phyloP scores from a whole-genome alignment of 1,140 invertebrate genomes.

The Leptinotarsa texana region DNA sequence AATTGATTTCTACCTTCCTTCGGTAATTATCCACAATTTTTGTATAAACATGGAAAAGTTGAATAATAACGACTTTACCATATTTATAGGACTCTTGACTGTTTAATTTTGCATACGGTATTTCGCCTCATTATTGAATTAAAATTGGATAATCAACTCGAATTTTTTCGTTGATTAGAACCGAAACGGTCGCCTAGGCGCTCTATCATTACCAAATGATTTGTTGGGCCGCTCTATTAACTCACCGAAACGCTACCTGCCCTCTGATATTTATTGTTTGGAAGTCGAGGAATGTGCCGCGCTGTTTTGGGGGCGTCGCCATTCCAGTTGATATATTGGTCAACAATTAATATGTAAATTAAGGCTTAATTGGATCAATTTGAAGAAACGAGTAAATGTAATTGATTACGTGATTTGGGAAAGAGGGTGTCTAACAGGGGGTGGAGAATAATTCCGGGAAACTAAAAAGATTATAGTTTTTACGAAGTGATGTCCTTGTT shows the following conservation, averaged over 20 bases:
- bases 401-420: not conserved
- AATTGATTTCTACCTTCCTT: too few species aligned
- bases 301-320: not conserved
- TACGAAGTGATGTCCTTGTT: too few species aligned
- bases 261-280: conserved; percentile 11
- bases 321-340: not conserved
- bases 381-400: not conserved
- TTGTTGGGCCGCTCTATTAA: conserved; percentile 35
- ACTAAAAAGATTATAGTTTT: too few species aligned
- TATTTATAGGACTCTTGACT: not conserved
- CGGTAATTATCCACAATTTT: too few species aligned
- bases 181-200: conserved; percentile 17
- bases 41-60: too few species aligned
- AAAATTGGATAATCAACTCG: conserved; percentile 14
- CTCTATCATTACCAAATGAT: conserved; percentile 33
- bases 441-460: too few species aligned
- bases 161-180: conserved; percentile 1
- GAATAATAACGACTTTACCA: too few species aligned
- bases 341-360: conserved; percentile 4
- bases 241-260: conserved; percentile 30
- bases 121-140: not conserved
- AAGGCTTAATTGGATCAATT: not conserved
- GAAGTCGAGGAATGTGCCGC: not conserved
- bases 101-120: not conserved
- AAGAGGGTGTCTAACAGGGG: too few species aligned